Evolutionary conservation across 2,797 vertebrate species (phyloP), one percentile per base, ranked within the genome.

Genomic region (Gymnocypris eckloni): DNA sequence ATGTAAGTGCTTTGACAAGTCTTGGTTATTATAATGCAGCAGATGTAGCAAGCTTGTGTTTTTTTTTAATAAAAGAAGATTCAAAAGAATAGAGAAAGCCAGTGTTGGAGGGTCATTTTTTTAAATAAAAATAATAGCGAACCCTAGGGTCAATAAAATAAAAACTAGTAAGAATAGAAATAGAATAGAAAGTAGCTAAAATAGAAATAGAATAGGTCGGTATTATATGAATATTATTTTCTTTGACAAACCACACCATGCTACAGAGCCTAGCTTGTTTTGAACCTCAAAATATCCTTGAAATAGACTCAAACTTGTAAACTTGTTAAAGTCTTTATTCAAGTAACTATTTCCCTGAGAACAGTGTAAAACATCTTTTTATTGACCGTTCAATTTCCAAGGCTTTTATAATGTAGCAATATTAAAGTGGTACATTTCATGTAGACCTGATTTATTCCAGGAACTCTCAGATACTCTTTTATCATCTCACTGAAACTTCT

Each of bases 401-500:
- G 39, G 39, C 39, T 73, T 50, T 77, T 52, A 39, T 16, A 69
- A 66, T 18, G 33, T 54, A 52, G 41, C 78, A 37, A 50, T 59
- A 69, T 78, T 78, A 11, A 79, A 20, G 70, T 15, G 20, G 8
- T 28, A 43, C 15, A 59, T 28, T 56, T 59, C 12, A 72, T 20
- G 4, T 20, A 72, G 11, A 75, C n/a, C 22, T 25, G 37, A 59
- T 67, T 48, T 33, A 45, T 66, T 66, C 43, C 25, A 66, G 56
- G 56, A 66, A 50, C 61, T 64, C 61, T 69, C 16, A 48, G 9
- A 18, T 79, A 22, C 12, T 20, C 22, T 41, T 79, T 45, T 4
- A n/a, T 79, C 33, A 88, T 79, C 90, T 18, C 93, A 87, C 86
- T 90, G 84, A 92, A 97, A 97, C 52, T 72, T 93, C 75, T 94